These are phyloP conservation scores for Geotrypetes seraphini DNA, from an alignment of 2,797 vertebrate genomes.

Conservation along the genomic window DNA sequence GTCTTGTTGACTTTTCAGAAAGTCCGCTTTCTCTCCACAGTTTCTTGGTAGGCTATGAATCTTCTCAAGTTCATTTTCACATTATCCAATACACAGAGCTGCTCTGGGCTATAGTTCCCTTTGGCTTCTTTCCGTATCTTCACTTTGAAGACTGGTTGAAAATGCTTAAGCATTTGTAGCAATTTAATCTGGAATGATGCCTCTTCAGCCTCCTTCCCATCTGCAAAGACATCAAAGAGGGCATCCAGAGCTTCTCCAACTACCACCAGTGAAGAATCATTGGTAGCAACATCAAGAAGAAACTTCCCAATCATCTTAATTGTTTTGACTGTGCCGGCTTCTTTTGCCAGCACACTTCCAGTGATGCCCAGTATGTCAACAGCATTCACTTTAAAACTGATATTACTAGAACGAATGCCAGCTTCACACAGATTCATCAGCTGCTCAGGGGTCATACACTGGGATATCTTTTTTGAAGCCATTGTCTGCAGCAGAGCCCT, in stretches of 20 bases:
- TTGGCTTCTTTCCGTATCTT: conserved; percentile 90
- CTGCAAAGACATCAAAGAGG: conserved; percentile 90
- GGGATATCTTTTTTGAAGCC: conserved; percentile 77
- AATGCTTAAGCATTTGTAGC: conserved; percentile 69
- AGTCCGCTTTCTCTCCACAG: conserved; percentile 50
- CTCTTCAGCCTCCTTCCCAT: conserved; percentile 80
- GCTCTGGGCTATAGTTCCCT: conserved; percentile 71
- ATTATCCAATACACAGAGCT: conserved; percentile 89
- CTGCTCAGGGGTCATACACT: conserved; percentile 85
- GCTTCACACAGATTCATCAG: conserved; percentile 79
- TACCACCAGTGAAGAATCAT: conserved; percentile 77
- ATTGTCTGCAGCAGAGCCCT: conserved; percentile 85
- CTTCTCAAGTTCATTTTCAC: conserved; percentile 87
- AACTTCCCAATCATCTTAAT: conserved; percentile 86
- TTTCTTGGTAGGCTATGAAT: conserved; percentile 87
- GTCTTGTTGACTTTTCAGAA: conserved; percentile 25
- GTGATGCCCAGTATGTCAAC: conserved; percentile 90
- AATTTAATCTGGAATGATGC: conserved; percentile 74
- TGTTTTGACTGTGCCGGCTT: conserved; percentile 62
- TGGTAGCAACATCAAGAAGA: conserved; percentile 75
- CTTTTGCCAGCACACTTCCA: conserved; percentile 81
- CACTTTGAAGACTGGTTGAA: conserved; percentile 84
- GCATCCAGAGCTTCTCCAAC: conserved; percentile 89
- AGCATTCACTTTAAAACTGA: conserved; percentile 76
- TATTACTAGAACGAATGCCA: conserved; percentile 61